Conservation (phyloP, 2,797 vertebrate species). For the Nyctibius grandis region DNA sequence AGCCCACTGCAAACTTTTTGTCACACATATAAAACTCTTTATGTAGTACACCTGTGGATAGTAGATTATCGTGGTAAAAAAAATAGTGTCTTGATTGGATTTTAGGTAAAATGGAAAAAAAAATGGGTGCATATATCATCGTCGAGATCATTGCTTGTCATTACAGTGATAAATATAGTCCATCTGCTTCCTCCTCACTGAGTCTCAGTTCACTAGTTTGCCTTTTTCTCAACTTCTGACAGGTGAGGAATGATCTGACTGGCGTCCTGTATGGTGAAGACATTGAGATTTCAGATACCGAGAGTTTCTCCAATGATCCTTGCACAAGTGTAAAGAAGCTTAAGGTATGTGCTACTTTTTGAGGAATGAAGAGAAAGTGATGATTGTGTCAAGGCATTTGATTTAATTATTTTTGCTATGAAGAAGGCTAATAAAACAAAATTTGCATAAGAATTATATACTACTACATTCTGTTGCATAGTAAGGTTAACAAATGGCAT, state of each 20-base stretch:
- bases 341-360: constrained; percentile 81
- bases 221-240: constrained; percentile 59
- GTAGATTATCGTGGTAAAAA: not conserved
- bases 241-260: constrained; percentile 98
- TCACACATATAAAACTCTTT: not conserved
- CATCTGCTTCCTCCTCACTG: not conserved
- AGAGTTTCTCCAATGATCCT: constrained; percentile 98
- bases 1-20: not conserved
- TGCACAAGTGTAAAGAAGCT: constrained; percentile 97
- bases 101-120: not conserved
- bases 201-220: constrained; percentile 1
- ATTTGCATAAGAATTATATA: not conserved
- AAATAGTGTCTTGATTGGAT: not conserved
- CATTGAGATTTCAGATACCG: constrained; percentile 96
- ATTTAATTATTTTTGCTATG: not conserved
- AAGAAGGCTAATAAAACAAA: not conserved
- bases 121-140: not conserved
- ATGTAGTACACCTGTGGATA: fast-evolving
- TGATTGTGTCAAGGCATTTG: not conserved
- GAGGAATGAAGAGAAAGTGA: not conserved
- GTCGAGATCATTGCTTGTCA: not conserved
- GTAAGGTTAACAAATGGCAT: not conserved
- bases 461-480: not conserved
- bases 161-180: not conserved
- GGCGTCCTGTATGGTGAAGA: constrained; percentile 93